Evolutionary conservation across 2,113 vertebrate species (phyloP), one percentile per base, ranked within the genome.

Genomic region (Pygathrix nemaeus): DNA sequence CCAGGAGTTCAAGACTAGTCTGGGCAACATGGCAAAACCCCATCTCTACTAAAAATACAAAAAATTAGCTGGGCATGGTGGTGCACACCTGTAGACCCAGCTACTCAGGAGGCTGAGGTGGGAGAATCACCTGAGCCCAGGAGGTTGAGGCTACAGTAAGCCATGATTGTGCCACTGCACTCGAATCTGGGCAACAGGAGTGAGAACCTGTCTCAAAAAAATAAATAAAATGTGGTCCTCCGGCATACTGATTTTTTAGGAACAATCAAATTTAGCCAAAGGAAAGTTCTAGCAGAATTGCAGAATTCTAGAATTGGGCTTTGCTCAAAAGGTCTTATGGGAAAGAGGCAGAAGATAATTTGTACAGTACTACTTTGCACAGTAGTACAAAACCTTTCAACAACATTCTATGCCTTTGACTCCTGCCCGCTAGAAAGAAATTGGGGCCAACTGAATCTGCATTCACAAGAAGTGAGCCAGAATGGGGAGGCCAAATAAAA

Each of bases 191-290:
- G 61, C 27, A 64, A 64, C 61, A 32, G 27, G 61, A 64, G 12
- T 32, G 27, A 64, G 61, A 64, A 64, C 27, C 27, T 14, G 27
- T 30, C 61, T 64, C 12, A 32, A 64, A 32, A 64, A 64, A 14
- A 32, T 64, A 32, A 64, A 64, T 32, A 64, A 64, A 64, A 64
- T 30, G 27, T 64, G 61, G 59, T 81, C 50, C 59, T 86, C 80
- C 11, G n/a, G 38, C 14, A 25, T 25, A 40, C 4, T 66, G 18
- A 76, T 85, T 45, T 55, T 80, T 88, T 10, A 86, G 64, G 48
- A 92, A 90, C 4, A 83, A 83, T 87, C 55, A 87, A 88, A 91
- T 88, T 88, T 86, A 96, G 59, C 79, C 76, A 85, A 78, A 52
- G n/a, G 12, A 50, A 92, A 93, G 61, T 81, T 88, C 52, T 27